Percentiles rank a stretch among this genome's conserved stretches.
phyloP scores from a whole-genome alignment of 2,888 invertebrate species.

The Stenodera caucasica region DNA sequence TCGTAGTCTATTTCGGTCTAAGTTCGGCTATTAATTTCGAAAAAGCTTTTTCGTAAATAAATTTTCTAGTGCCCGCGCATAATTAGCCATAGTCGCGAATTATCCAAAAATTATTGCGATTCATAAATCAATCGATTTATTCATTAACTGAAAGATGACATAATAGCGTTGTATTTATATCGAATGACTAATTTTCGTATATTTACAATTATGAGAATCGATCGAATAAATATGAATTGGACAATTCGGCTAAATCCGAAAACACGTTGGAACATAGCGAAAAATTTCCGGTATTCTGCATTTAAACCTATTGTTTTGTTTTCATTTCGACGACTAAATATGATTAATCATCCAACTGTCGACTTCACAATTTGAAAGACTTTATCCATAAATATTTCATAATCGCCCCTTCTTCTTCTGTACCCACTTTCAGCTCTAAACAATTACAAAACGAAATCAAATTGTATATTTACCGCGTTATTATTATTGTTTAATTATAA shows the following conservation, averaged over 20 bases:
- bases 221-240: too few species aligned
- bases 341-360: constrained; percentile 24
- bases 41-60: too few species aligned
- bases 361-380: constrained; percentile 28
- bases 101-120: too few species aligned
- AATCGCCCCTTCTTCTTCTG: constrained; percentile 9
- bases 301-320: constrained; percentile 24
- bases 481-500: constrained; percentile 3
- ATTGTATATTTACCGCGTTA: constrained; percentile 24
- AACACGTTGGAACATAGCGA: constrained; percentile 10
- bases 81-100: too few species aligned
- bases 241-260: not conserved
- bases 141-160: not conserved
- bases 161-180: not conserved
- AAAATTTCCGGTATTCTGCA: constrained; percentile 26
- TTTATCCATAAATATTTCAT: constrained; percentile 24
- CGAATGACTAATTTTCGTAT: not conserved
- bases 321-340: constrained; percentile 18
- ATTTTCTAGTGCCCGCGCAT: too few species aligned
- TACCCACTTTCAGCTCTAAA: not conserved
- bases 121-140: too few species aligned
- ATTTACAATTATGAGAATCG: not conserved
- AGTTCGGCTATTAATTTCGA: too few species aligned
- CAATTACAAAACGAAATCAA: constrained; percentile 7
- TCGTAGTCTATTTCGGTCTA: too few species aligned